phyloP scores from a whole-genome alignment of 2,888 invertebrate genomes.

The Volucella inanis region DNA sequence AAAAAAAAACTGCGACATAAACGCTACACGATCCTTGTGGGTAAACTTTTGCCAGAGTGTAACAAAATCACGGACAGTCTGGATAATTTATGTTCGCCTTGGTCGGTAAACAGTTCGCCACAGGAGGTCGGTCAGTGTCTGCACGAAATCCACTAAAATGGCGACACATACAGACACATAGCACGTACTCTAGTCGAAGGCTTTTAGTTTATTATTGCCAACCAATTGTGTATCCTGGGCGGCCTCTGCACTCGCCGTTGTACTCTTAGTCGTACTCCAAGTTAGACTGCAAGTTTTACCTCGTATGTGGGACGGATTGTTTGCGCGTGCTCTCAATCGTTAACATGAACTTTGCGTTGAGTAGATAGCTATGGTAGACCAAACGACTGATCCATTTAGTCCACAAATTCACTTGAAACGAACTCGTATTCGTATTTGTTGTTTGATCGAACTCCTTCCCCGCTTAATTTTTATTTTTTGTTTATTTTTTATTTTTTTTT shows the following conservation, averaged over 20 bases:
- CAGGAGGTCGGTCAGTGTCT: conserved; percentile 51
- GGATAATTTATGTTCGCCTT: conserved; percentile 47
- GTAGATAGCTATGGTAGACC: conserved; percentile 3
- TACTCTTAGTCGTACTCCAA: too few relatives aligned
- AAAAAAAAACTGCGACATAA: neutral
- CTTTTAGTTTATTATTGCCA: conserved; percentile 29
- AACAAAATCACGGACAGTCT: conserved; percentile 32
- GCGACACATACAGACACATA: neutral
- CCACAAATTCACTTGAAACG: conserved; percentile 32
- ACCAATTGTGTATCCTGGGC: conserved; percentile 28
- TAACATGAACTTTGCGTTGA: conserved; percentile 21
- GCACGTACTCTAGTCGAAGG: neutral
- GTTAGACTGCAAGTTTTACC: too few relatives aligned
- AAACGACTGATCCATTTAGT: neutral
- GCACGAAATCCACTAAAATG: conserved; percentile 31
- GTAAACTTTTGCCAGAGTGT: conserved; percentile 11
- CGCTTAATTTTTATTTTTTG: too few relatives aligned
- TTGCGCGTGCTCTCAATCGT: conserved; percentile 40
- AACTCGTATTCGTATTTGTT: neutral
- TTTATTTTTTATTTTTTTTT: too few relatives aligned
- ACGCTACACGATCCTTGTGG: conserved; percentile 3
- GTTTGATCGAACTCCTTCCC: conserved; percentile 30
- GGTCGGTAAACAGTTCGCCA: conserved; percentile 51
- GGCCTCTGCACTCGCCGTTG: too few relatives aligned
- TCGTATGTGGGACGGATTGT: conserved; percentile 9